phyloP scores from a whole-genome alignment of 2,113 vertebrate species.

The human (Homo sapiens) region GRCh38 chr14:41826001-41826500 shows the following conservation, averaged over 20 bases:
- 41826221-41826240: neutral
- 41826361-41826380: neutral
- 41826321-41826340: neutral
- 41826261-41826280: neutral
- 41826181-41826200: neutral
- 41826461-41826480: neutral
- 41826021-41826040: neutral
- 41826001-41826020: neutral
- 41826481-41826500: neutral
- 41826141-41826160: neutral
- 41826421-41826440: neutral
- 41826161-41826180: neutral
- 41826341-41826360: neutral
- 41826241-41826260: neutral
- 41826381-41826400: neutral
- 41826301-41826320: neutral
- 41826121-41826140: neutral
- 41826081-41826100: neutral
- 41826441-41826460: neutral
- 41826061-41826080: neutral
- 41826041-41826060: neutral
- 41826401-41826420: neutral
- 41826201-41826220: neutral
- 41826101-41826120: neutral
- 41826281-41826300: neutral